These are phyloP conservation scores for Pycnomerus fuliginosus DNA, from an alignment of 2,888 invertebrate species.

Conservation along the genomic window DNA sequence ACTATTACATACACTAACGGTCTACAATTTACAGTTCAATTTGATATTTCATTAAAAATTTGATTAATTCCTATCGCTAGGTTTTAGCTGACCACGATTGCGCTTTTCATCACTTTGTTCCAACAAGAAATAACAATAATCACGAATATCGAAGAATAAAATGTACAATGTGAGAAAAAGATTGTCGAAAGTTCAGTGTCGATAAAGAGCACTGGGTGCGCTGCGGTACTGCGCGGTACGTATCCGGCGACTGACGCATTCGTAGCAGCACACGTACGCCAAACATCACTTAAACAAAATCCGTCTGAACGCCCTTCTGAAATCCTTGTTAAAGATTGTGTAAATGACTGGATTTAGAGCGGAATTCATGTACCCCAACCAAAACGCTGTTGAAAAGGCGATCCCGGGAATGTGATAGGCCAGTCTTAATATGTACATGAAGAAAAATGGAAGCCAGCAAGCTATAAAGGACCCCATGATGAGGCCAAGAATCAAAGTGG, in stretches of 20 bases:
- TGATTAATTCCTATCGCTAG: constrained; percentile 1
- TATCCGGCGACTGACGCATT: constrained; percentile 67
- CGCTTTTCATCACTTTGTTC: constrained; percentile 6
- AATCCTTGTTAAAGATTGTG: constrained; percentile 97
- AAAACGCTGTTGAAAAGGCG: constrained; percentile 91
- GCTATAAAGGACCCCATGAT: constrained; percentile 99
- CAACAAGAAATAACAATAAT: constrained; percentile 23
- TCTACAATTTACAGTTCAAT: too few relatives aligned
- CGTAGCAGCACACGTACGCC: constrained; percentile 80
- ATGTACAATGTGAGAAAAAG: constrained; percentile 33
- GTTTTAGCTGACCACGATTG: constrained; percentile 19
- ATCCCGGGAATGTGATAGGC: constrained; percentile 78
- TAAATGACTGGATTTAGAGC: constrained; percentile 95
- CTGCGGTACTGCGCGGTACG: constrained; percentile 63
- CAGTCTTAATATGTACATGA: constrained; percentile 85
- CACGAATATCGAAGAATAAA: constrained; percentile 22
- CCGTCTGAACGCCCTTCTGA: constrained; percentile 90
- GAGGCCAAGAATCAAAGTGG: constrained; percentile 92
- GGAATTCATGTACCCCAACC: constrained; percentile 97
- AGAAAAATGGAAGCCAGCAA: constrained; percentile 98
- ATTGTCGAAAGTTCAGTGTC: constrained; percentile 47
- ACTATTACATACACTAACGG: too few relatives aligned
- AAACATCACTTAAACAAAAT: constrained; percentile 95
- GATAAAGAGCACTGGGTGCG: constrained; percentile 60
- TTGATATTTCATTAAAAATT: constrained; percentile 12